phyloP scores from a whole-genome alignment of 2,888 invertebrate species.

The Anagyrus pseudococci region DNA sequence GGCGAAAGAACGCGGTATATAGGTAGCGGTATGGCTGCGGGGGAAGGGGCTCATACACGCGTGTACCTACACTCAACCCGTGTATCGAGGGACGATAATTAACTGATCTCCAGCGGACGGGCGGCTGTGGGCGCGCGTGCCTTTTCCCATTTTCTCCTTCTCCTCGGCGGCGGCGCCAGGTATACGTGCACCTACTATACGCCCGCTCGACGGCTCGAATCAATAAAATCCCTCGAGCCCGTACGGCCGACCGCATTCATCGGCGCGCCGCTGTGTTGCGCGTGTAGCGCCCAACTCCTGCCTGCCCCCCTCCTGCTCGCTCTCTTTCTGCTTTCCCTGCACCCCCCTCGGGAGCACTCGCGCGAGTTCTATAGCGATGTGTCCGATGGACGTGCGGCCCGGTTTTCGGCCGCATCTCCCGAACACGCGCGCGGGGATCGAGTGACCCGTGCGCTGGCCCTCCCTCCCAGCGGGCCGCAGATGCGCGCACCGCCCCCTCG shows the following conservation, averaged over 20 bases:
- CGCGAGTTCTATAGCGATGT: too few relatives aligned
- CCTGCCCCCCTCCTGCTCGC: neutral
- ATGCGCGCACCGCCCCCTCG: too few relatives aligned
- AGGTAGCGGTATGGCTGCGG: neutral
- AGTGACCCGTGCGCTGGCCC: too few relatives aligned
- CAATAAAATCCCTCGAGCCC: slow-evolving; percentile 58
- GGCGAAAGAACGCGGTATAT: slow-evolving; percentile 4
- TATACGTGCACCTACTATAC: neutral
- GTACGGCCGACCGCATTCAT: slow-evolving; percentile 57
- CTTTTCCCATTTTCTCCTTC: slow-evolving; percentile 4
- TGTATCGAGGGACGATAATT: slow-evolving; percentile 30
- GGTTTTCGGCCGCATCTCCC: too few relatives aligned
- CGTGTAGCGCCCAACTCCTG: neutral
- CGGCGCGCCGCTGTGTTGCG: slow-evolving; percentile 43
- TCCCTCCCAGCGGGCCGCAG: too few relatives aligned
- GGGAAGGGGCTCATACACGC: neutral
- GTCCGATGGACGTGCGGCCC: too few relatives aligned
- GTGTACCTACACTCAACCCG: neutral
- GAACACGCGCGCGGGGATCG: too few relatives aligned
- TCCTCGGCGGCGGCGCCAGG: neutral
- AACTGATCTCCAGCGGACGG: slow-evolving; percentile 20
- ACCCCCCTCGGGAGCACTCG: too few relatives aligned
- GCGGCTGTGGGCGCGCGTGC: slow-evolving; percentile 5
- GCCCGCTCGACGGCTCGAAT: slow-evolving; percentile 47
- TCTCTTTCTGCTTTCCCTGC: neutral